Percentiles rank a stretch among this genome's conserved stretches.
These are phyloP conservation scores for Chelonoidis abingdonii DNA, from an alignment of 2,113 vertebrate species.

Conservation along the genomic window DNA sequence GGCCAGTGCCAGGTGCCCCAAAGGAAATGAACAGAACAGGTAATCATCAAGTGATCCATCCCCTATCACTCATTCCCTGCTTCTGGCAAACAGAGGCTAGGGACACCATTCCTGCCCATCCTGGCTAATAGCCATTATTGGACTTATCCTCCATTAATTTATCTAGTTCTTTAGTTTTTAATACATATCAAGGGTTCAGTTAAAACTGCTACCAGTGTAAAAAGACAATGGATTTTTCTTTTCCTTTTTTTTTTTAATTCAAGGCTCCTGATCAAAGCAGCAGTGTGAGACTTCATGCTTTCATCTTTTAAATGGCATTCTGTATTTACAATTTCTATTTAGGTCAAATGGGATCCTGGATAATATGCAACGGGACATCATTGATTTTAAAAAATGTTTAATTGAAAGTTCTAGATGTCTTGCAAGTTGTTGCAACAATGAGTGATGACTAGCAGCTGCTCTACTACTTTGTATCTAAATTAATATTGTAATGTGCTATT, in stretches of 20 bases:
- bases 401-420: conserved; percentile 8
- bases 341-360: neutral
- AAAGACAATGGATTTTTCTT: conserved; percentile 11
- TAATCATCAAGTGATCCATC: no score
- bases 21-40: no score
- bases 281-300: neutral
- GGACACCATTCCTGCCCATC: no score
- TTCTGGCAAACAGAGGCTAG: no score
- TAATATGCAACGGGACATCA: neutral
- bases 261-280: neutral
- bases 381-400: neutral
- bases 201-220: conserved; percentile 4
- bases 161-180: neutral
- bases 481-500: neutral
- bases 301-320: neutral
- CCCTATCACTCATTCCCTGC: no score
- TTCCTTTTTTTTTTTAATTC: neutral
- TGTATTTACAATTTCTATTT: conserved; percentile 19
- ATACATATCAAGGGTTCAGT: neutral
- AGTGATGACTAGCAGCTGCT: conserved; percentile 37
- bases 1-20: no score
- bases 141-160: no score
- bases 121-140: no score
- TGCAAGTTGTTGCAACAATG: neutral
- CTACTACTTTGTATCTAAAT: neutral